Conservation (phyloP, 1,140 invertebrate species). For the Nebria ingens region DNA sequence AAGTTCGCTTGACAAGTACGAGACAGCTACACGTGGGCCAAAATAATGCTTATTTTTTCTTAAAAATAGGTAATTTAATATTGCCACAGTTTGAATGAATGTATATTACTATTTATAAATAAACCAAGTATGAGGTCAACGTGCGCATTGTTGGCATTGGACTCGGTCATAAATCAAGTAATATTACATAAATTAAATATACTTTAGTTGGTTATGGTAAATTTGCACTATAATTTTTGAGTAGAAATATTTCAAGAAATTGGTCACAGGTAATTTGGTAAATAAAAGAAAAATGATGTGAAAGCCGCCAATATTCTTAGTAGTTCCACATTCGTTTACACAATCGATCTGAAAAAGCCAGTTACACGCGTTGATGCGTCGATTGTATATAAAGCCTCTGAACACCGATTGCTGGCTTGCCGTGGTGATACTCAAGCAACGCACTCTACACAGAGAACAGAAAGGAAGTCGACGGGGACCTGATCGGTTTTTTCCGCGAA, state of each 20-base stretch:
- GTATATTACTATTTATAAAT: too few species aligned
- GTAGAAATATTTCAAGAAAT: background rate
- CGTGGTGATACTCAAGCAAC: background rate
- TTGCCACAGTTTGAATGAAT: too few species aligned
- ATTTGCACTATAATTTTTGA: too few species aligned
- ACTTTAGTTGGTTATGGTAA: too few species aligned
- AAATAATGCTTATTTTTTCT: too few species aligned
- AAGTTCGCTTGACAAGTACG: too few species aligned
- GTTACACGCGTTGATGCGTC: conserved; percentile 6
- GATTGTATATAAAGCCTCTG: conserved; percentile 1
- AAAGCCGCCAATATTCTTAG: background rate
- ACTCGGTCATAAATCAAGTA: too few species aligned
- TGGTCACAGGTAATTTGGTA: conserved; percentile 3
- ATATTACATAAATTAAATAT: too few species aligned
- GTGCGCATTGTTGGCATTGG: too few species aligned
- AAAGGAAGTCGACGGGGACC: background rate
- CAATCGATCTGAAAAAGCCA: conserved; percentile 6
- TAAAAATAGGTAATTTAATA: too few species aligned
- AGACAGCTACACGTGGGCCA: too few species aligned
- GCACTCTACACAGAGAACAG: background rate
- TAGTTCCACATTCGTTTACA: conserved; percentile 7
- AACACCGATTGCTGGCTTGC: background rate
- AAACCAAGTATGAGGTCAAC: too few species aligned
- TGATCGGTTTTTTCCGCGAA: background rate
- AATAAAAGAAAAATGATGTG: conserved; percentile 6